phyloP scores from a whole-genome alignment of 2,888 invertebrate species.

The Monopis laevigella region DNA sequence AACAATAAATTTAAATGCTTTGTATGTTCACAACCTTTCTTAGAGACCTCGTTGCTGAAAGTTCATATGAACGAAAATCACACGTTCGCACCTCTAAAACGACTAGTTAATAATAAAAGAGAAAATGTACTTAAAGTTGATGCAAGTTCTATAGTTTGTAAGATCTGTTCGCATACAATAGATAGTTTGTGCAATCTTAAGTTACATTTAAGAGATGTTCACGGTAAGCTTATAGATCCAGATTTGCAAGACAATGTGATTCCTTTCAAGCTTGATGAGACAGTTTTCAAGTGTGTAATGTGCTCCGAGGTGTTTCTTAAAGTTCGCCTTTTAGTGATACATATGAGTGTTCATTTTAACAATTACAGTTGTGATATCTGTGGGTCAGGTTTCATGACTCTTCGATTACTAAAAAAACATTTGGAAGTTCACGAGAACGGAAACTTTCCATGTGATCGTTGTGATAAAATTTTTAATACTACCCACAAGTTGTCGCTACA shows the following conservation, averaged over 20 bases:
- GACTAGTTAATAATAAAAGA: constrained; percentile 45
- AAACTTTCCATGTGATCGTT: constrained; percentile 48
- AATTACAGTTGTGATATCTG: constrained; percentile 59
- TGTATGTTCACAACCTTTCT: constrained; percentile 47
- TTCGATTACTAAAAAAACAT: constrained; percentile 51
- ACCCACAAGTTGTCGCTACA: constrained; percentile 47
- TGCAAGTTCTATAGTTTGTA: constrained; percentile 43
- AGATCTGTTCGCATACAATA: constrained; percentile 34
- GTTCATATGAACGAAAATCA: constrained; percentile 44
- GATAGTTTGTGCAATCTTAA: constrained; percentile 37
- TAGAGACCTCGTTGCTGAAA: constrained; percentile 39
- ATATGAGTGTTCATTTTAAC: constrained; percentile 58
- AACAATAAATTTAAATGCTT: constrained; percentile 59
- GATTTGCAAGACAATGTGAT: constrained; percentile 53
- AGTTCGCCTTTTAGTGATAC: constrained; percentile 49
- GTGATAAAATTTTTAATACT: constrained; percentile 50
- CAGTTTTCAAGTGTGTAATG: constrained; percentile 44
- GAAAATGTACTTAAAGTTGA: constrained; percentile 54
- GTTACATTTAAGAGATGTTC: constrained; percentile 39
- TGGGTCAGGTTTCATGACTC: constrained; percentile 54
- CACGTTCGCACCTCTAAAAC: constrained; percentile 40
- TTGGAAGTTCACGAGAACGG: constrained; percentile 55
- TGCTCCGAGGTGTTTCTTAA: constrained; percentile 49
- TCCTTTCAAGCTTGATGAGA: constrained; percentile 45
- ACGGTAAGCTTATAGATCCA: constrained; percentile 41